These are phyloP conservation scores for Melinaea menophilus DNA, from an alignment of 2,888 invertebrate genomes.

Conservation along the genomic window DNA sequence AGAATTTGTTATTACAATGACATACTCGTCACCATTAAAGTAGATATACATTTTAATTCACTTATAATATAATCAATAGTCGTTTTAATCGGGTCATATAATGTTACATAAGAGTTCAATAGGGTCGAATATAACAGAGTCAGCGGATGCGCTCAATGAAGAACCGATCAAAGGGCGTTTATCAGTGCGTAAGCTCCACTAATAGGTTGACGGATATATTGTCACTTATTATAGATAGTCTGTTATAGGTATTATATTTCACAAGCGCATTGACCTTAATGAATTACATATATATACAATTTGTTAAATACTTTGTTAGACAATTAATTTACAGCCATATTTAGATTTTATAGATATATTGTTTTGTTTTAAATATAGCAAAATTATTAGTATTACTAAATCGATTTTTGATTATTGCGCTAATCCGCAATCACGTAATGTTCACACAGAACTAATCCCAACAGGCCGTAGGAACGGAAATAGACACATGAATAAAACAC, in stretches of 20 bases:
- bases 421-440: conserved; percentile 11
- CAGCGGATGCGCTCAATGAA: conserved; percentile 40
- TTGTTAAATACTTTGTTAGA: background rate
- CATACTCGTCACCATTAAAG: too few species aligned
- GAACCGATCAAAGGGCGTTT: conserved; percentile 45
- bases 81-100: conserved; percentile 12
- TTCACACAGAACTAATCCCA: conserved; percentile 15
- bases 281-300: background rate
- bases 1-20: too few species aligned
- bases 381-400: too few species aligned
- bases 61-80: background rate
- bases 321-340: too few species aligned
- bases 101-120: conserved; percentile 14
- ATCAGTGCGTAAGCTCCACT: conserved; percentile 40
- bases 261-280: background rate
- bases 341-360: too few species aligned
- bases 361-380: too few species aligned
- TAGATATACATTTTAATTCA: too few species aligned
- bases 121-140: conserved; percentile 33
- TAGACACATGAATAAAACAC: conserved; percentile 25
- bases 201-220: conserved; percentile 36
- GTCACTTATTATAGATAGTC: conserved; percentile 23
- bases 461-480: conserved; percentile 23
- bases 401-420: too few species aligned
- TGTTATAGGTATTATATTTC: background rate